Conservation (phyloP, 2,113 vertebrate genomes). For the Phainopepla nitens region DNA sequence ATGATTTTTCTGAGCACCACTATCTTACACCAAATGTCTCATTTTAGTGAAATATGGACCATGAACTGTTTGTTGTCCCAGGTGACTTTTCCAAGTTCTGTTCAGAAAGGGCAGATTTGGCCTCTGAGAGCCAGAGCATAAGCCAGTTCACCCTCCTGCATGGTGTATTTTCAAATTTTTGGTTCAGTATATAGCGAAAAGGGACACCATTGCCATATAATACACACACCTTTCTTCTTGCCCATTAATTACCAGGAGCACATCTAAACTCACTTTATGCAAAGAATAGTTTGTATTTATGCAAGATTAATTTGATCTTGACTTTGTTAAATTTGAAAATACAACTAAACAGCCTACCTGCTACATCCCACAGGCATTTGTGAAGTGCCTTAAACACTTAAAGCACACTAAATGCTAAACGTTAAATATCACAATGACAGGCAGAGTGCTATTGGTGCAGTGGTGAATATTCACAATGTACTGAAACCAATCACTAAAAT, state of each 20-base stretch:
- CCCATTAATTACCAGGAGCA: background rate
- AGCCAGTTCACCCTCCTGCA: background rate
- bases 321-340: background rate
- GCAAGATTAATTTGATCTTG: background rate
- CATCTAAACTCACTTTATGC: background rate
- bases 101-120: background rate
- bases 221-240: background rate
- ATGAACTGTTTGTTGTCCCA: background rate
- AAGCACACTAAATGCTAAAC: background rate
- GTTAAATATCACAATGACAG: background rate
- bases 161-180: background rate
- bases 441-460: background rate
- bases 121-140: background rate
- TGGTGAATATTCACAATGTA: background rate
- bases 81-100: background rate
- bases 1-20: background rate
- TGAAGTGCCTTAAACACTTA: background rate
- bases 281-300: background rate
- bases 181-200: background rate
- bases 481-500: background rate
- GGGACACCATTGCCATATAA: background rate
- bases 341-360: background rate
- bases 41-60: background rate
- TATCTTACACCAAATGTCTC: background rate
- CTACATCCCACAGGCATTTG: background rate